Evolutionary conservation across 2,888 invertebrate genomes (phyloP), one percentile per base, ranked within the genome.

Genomic region (Pseudococcus longispinus): DNA sequence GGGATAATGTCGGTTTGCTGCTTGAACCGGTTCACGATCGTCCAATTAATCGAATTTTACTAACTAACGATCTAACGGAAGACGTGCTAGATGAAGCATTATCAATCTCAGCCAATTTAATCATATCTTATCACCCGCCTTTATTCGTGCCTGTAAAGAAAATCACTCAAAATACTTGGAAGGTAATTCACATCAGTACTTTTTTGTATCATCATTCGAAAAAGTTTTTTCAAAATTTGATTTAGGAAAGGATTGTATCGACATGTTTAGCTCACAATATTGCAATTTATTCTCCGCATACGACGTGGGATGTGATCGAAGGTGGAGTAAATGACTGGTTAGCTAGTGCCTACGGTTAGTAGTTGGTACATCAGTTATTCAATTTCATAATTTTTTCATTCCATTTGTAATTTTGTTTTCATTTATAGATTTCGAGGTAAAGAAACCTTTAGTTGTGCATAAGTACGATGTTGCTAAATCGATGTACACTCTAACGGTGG

Each of bases 261-360:
- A 93, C 93, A 89, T 96, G 98, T 90, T 91, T 98, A 86, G 95
- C 95, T 90, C 94, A 96, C 88, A 93, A 94, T 88, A 97, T 98
- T 88, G 95, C 96, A 0, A 92, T 98, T 5, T 98, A 96, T 91
- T 97, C 97, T 0, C 98, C 98, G 0, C 98, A 98, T 90, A 98
- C 98, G 0, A 93, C 95, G 77, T 96, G 96, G 94, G 98, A 98
- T 91, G 93, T 94, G 55, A 93, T 96, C 6, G 90, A 92, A 87
- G 95, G 95, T 9, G 98, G 98, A 1, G 95, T 98, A 0, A 98
- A 97, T 90, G 98, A 98, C 91, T 98, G 98, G 97, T 92, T 98
- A n/a, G 94, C 95, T 5, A 92, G 93, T 82, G 93, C 94, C 65
- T 95, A 96, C 88, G 89, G 89, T 89, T 88, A 88, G 89, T 37